phyloP scores from a whole-genome alignment of 2,113 vertebrate genomes.

The Ophiodon elongatus region DNA sequence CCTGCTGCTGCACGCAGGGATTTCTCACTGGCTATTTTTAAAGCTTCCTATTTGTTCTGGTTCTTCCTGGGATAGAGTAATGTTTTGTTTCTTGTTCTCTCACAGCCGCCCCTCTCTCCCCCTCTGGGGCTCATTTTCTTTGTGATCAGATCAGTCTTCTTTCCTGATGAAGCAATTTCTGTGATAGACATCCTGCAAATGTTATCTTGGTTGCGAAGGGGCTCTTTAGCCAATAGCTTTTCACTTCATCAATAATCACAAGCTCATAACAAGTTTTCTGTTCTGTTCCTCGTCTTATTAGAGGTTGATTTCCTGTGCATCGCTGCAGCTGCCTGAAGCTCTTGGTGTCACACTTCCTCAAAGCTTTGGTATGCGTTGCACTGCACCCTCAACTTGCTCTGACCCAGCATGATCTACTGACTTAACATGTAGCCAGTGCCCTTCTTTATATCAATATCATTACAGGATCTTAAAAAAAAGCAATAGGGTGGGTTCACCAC shows the following conservation, averaged over 20 bases:
- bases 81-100: conserved; percentile 28
- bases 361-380: conserved; percentile 10
- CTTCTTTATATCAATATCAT: not conserved
- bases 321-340: conserved; percentile 50
- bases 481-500: not conserved
- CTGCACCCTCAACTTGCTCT: not conserved
- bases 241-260: not conserved
- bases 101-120: not conserved
- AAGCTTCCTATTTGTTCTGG: conserved; percentile 69
- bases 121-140: not conserved
- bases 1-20: conserved; percentile 54
- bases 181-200: not conserved
- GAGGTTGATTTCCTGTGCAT: conserved; percentile 37
- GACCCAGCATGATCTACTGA: not conserved
- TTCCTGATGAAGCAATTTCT: not conserved
- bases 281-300: not conserved
- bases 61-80: conserved; percentile 56
- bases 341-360: conserved; percentile 64
- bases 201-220: not conserved
- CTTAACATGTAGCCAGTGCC: not conserved
- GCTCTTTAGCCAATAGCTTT: not conserved
- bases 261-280: not conserved
- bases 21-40: conserved; percentile 68
- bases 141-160: not conserved
- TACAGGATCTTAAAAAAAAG: not conserved